phyloP scores from a whole-genome alignment of 2,113 vertebrate genomes.

The Anguilla rostrata region DNA sequence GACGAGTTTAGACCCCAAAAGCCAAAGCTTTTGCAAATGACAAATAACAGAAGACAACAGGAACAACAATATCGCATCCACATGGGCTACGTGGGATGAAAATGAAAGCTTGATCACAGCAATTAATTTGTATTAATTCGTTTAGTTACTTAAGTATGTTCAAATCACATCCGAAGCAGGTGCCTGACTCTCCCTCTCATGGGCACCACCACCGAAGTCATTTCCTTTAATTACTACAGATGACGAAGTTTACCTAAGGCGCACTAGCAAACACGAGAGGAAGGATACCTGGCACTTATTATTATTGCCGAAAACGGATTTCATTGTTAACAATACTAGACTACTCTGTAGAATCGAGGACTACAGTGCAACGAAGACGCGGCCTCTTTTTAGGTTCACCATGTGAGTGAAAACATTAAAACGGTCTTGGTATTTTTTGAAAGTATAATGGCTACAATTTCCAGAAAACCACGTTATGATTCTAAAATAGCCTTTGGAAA shows the following conservation, averaged over 20 bases:
- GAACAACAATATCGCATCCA: neutral
- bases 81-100: neutral
- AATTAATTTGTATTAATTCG: slow-evolving; percentile 13
- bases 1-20: neutral
- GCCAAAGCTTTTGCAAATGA: neutral
- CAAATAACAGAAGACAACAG: neutral
- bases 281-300: neutral
- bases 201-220: neutral
- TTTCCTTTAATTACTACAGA: slow-evolving; percentile 5
- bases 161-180: slow-evolving; percentile 12
- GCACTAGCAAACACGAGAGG: neutral
- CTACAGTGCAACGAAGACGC: neutral
- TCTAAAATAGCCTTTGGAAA: neutral
- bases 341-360: neutral
- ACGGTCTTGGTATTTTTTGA: neutral
- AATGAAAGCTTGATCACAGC: neutral
- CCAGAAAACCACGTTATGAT: no score
- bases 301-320: neutral
- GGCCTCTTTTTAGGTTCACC: neutral
- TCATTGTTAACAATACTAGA: neutral
- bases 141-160: slow-evolving; percentile 3
- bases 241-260: neutral
- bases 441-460: neutral
- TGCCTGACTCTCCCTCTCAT: neutral
- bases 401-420: neutral